Evolutionary conservation across 2,888 invertebrate species (phyloP).

Genomic region (Ramazzottius varieornatus): DNA sequence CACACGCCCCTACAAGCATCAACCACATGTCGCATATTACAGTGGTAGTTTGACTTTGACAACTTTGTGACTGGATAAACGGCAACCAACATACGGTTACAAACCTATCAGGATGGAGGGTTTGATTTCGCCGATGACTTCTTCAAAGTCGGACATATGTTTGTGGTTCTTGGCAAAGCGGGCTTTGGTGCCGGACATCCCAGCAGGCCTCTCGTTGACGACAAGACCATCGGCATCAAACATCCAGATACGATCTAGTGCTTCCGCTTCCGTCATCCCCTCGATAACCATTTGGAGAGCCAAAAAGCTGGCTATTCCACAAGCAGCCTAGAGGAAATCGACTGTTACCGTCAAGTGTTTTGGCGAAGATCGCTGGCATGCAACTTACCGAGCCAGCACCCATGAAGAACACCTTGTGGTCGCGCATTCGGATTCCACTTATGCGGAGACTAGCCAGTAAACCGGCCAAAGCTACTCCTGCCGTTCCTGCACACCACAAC

Average conservation of each 20-base stretch:
- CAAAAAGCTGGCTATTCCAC: slow-evolving; percentile 74
- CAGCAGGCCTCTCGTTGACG: slow-evolving; percentile 31
- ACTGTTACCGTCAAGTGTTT: slow-evolving; percentile 5
- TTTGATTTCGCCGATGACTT: slow-evolving; percentile 49
- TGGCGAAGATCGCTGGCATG: no score
- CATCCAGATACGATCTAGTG: slow-evolving; percentile 61
- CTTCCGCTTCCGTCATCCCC: slow-evolving; percentile 45
- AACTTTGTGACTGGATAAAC: no score
- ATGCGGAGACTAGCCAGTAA: slow-evolving; percentile 57
- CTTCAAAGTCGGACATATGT: slow-evolving; percentile 46
- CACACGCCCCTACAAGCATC: slow-evolving; percentile 61
- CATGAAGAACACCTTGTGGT: slow-evolving; percentile 68
- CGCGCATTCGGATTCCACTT: slow-evolving; percentile 50
- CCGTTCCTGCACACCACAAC: slow-evolving; percentile 34
- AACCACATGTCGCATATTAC: no score
- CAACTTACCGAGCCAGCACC: slow-evolving; percentile 72
- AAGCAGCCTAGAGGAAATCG: slow-evolving; percentile 42
- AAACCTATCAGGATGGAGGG: slow-evolving; percentile 82
- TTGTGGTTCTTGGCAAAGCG: slow-evolving; percentile 50
- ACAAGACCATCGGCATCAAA: slow-evolving; percentile 84
- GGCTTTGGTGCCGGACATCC: slow-evolving; percentile 28
- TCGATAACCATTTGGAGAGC: slow-evolving; percentile 73
- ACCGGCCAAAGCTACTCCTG: slow-evolving; percentile 80
- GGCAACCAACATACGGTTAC: no score
- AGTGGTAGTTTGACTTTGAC: no score